phyloP scores from a whole-genome alignment of 2,888 invertebrate species.

The Salpingus planirostris region DNA sequence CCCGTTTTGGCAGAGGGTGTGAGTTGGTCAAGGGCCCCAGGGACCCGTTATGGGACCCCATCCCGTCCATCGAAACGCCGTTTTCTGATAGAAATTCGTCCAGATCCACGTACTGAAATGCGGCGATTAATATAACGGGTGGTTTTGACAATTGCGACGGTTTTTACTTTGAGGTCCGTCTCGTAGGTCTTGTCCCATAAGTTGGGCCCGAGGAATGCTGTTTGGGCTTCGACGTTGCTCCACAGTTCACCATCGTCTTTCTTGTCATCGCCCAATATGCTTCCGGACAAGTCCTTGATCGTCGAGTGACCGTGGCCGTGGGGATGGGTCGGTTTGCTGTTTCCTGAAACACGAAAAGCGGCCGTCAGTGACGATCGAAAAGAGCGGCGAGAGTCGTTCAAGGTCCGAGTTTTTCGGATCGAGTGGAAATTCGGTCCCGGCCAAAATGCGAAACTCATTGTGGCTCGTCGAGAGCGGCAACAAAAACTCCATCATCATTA shows the following conservation, averaged over 20 bases:
- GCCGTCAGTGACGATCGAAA: too few species aligned
- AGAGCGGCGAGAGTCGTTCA: too few species aligned
- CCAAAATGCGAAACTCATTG: too few species aligned
- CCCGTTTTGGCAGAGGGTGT: conserved; percentile 71
- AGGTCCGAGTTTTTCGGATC: too few species aligned
- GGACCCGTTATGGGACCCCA: conserved; percentile 51
- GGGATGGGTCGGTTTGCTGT: conserved; percentile 41
- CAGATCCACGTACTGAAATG: conserved; percentile 95
- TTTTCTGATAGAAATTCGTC: conserved; percentile 96
- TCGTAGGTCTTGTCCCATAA: conserved; percentile 95
- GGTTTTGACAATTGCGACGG: conserved; percentile 1
- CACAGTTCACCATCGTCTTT: conserved; percentile 81
- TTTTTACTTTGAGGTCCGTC: conserved; percentile 91
- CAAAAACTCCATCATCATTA: too few species aligned
- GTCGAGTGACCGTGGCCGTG: conserved; percentile 41
- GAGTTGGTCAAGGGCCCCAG: conserved; percentile 51
- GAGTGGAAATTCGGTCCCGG: too few species aligned
- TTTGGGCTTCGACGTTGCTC: conserved; percentile 81
- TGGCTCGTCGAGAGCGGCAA: too few species aligned
- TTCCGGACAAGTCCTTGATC: conserved; percentile 40
- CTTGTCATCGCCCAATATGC: conserved; percentile 54
- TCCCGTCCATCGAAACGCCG: conserved; percentile 77
- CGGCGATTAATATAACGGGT: conserved; percentile 37
- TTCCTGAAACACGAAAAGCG: conserved; percentile 33
- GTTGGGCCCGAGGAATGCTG: conserved; percentile 92